Conservation (phyloP, 2,797 vertebrate species). For the Sciurus carolinensis region DNA sequence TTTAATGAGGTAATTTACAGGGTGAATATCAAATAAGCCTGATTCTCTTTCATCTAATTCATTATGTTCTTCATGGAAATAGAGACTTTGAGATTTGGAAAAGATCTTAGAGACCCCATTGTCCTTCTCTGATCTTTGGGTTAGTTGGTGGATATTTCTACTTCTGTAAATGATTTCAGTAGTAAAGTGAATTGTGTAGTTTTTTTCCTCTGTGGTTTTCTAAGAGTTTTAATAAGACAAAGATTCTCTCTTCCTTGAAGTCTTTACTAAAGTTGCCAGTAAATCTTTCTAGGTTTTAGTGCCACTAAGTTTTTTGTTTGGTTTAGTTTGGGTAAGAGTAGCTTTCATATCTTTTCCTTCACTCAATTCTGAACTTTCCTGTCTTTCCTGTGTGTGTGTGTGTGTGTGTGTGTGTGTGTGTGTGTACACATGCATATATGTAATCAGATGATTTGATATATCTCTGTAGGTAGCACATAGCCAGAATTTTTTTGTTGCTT, state of each 20-base stretch:
- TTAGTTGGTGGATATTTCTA: not conserved
- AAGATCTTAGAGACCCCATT: not conserved
- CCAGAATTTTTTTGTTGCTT: not conserved
- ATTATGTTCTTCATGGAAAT: not conserved
- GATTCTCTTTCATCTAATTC: not conserved
- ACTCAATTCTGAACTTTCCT: not conserved
- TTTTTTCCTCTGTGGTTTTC: not conserved
- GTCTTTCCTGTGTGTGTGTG: too few species aligned
- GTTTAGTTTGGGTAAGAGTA: not conserved
- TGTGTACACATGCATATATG: not conserved
- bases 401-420: too few species aligned
- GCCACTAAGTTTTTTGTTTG: not conserved
- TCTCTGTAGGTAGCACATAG: not conserved
- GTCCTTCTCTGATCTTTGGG: not conserved
- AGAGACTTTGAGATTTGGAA: not conserved
- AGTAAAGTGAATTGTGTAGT: not conserved
- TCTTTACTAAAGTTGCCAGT: not conserved
- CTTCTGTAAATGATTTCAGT: not conserved
- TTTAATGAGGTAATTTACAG: not conserved
- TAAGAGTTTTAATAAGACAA: not conserved
- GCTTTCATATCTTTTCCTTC: not conserved
- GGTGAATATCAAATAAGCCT: not conserved
- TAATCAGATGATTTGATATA: not conserved
- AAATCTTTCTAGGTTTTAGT: not conserved
- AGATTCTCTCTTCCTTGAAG: not conserved